Evolutionary conservation across 53 echinoderm and acorn worm species (phyloP).

Genomic region (Crossaster papposus): DNA sequence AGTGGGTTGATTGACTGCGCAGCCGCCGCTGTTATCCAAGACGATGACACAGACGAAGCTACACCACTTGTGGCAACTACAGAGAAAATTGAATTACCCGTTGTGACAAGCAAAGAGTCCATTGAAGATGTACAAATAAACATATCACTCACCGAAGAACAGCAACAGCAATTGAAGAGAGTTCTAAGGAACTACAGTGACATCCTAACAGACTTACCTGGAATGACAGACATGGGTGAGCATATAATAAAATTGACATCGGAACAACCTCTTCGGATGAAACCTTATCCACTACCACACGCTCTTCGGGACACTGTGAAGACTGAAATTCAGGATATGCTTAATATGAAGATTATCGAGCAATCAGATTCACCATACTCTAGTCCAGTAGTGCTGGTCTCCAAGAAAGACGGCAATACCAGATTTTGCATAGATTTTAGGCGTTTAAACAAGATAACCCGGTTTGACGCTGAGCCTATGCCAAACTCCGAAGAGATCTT

Average conservation of each 20-base stretch:
- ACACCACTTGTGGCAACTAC: too few relatives aligned
- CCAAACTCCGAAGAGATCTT: slow-evolving; percentile 36
- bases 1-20: not conserved
- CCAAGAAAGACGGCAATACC: not conserved
- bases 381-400: slow-evolving; percentile 18
- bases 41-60: too few relatives aligned
- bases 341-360: slow-evolving; percentile 2
- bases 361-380: slow-evolving; percentile 43
- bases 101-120: too few relatives aligned
- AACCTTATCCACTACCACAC: slow-evolving; percentile 26
- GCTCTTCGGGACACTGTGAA: not conserved
- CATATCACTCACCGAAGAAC: not conserved
- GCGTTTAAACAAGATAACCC: not conserved
- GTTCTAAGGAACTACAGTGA: not conserved
- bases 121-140: too few relatives aligned
- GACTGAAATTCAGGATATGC: slow-evolving; percentile 14
- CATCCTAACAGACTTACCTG: slow-evolving; percentile 19
- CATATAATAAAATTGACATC: slow-evolving; percentile 8
- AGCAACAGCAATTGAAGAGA: not conserved
- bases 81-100: too few relatives aligned
- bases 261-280: slow-evolving; percentile 13
- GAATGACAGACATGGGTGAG: not conserved
- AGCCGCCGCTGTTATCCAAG: too few relatives aligned
- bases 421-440: slow-evolving; percentile 47
- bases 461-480: slow-evolving; percentile 48